Evolutionary conservation across 2,113 vertebrate genomes (phyloP).

Genomic region (Hemichromis elongatus): DNA sequence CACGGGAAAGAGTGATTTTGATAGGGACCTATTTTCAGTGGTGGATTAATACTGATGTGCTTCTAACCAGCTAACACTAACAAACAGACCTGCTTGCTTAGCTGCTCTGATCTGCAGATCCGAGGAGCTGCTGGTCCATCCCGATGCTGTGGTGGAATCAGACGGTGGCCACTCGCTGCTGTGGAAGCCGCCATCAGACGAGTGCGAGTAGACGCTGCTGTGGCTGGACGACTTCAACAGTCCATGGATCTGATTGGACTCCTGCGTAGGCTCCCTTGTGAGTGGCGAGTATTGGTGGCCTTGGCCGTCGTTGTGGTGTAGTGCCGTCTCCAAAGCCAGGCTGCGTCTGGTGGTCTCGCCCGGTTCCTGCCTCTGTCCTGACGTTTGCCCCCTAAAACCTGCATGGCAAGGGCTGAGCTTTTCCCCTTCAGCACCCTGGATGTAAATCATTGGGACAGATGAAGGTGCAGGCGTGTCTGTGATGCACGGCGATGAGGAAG

Average conservation of each 20-base stretch:
- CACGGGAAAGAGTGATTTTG: background rate
- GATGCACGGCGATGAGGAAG: slow-evolving; percentile 28
- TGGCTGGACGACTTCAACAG: slow-evolving; percentile 1
- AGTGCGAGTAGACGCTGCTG: background rate
- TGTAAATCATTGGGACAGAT: slow-evolving; percentile 51
- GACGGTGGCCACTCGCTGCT: background rate
- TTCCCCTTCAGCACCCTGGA: slow-evolving; percentile 51
- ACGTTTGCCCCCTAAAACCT: background rate
- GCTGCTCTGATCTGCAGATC: slow-evolving; percentile 3
- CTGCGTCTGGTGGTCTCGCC: background rate
- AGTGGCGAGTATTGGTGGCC: background rate
- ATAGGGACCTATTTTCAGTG: background rate
- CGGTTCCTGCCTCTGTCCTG: background rate
- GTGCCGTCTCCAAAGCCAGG: background rate
- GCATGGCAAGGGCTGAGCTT: background rate
- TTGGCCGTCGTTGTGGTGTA: background rate
- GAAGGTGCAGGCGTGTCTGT: background rate
- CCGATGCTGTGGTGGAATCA: background rate
- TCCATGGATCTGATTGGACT: background rate
- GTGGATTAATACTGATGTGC: background rate
- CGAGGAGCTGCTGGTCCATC: slow-evolving; percentile 35
- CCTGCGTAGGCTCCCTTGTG: background rate
- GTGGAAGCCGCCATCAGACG: background rate
- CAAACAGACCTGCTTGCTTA: background rate
- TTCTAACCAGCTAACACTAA: background rate